These are phyloP conservation scores for Tautogolabrus adspersus DNA, from an alignment of 2,113 vertebrate genomes.

Conservation along the genomic window DNA sequence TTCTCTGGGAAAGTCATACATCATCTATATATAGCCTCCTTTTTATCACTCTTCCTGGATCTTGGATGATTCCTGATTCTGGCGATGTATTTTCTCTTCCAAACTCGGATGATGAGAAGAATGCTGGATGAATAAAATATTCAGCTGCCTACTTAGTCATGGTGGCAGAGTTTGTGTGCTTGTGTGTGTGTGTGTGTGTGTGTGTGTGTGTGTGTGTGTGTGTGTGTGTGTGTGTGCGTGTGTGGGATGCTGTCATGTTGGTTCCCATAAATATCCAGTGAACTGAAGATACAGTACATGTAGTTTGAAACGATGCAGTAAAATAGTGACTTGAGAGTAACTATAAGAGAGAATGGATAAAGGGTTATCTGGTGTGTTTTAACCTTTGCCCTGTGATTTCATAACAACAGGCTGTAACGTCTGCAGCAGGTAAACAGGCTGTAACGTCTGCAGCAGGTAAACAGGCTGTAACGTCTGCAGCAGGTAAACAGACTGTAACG, in stretches of 20 bases:
- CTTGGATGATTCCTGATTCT: conserved; percentile 69
- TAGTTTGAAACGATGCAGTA: conserved; percentile 37
- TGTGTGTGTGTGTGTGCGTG: not conserved
- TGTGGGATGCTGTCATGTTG: conserved; percentile 33
- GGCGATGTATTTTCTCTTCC: conserved; percentile 31
- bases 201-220: not conserved
- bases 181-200: not conserved
- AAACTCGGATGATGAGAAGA: conserved; percentile 63
- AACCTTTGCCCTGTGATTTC: no score
- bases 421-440: no score
- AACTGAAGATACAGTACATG: conserved; percentile 44
- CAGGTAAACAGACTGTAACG: no score
- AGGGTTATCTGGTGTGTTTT: no score
- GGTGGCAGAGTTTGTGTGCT: not conserved
- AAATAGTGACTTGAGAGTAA: conserved; percentile 40
- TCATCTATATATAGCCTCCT: conserved; percentile 79
- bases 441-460: no score
- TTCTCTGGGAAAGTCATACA: conserved; percentile 64
- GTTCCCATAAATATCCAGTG: conserved; percentile 55
- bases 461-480: no score
- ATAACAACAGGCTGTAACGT: no score
- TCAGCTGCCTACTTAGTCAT: conserved; percentile 62
- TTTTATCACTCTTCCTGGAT: conserved; percentile 73
- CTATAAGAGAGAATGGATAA: conserved; percentile 10
- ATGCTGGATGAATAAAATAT: conserved; percentile 69